Evolutionary conservation across 2,797 vertebrate genomes (phyloP).

Genomic region (Coluber constrictor): DNA sequence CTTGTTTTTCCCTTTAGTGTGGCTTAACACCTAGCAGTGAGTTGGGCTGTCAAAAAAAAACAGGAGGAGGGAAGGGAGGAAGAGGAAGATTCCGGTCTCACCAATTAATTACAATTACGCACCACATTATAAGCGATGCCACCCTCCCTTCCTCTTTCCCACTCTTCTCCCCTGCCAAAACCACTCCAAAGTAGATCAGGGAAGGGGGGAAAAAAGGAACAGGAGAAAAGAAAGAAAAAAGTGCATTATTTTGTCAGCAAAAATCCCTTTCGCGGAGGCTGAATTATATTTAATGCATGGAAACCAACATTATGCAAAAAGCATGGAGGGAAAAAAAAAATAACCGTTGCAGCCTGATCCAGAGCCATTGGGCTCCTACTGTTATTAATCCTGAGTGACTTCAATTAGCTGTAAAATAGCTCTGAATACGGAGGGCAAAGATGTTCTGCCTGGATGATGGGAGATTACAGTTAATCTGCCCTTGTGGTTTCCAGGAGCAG

Average conservation of each 20-base stretch:
- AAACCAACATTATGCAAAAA: neutral
- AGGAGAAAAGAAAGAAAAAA: neutral
- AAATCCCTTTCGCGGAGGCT: neutral
- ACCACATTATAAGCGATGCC: neutral
- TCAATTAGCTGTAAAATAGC: neutral
- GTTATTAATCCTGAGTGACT: neutral
- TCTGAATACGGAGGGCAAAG: neutral
- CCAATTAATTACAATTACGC: neutral
- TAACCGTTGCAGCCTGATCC: neutral
- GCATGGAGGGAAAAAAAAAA: too few species aligned
- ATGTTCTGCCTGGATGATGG: neutral
- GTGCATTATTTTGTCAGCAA: neutral
- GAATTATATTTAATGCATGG: neutral
- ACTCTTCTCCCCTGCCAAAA: neutral
- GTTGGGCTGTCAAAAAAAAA: neutral
- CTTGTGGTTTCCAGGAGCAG: neutral
- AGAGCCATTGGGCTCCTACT: neutral
- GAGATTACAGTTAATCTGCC: neutral
- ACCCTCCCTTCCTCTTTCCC: neutral
- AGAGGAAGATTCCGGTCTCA: neutral
- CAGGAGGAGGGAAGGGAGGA: neutral
- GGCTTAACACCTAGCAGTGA: neutral
- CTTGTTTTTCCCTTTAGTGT: too few species aligned
- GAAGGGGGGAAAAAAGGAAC: neutral
- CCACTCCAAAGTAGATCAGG: neutral